Conservation (phyloP, 1,140 invertebrate species). For the Drosophila sulfurigaster region DNA sequence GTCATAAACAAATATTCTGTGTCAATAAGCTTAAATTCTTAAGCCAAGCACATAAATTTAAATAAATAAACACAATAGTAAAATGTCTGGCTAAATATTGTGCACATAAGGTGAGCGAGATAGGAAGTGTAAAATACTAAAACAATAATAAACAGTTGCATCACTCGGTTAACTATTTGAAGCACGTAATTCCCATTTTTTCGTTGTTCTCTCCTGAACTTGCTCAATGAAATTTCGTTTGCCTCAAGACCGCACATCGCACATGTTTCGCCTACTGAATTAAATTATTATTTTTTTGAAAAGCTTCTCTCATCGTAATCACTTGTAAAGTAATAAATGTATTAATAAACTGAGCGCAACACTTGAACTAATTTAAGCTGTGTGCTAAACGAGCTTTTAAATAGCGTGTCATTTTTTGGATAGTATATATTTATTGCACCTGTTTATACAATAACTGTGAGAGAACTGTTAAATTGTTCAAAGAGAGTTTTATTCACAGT, state of each 20-base stretch:
- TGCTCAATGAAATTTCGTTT: constrained; percentile 53
- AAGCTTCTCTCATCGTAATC: neutral
- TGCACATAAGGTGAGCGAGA: neutral
- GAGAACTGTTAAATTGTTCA: neutral
- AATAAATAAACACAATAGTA: constrained; percentile 14
- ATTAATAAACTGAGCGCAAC: constrained; percentile 11
- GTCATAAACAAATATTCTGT: constrained; percentile 38
- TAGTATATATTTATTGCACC: constrained; percentile 9
- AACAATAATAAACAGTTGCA: constrained; percentile 24
- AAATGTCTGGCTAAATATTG: constrained; percentile 8
- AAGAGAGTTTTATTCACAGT: neutral
- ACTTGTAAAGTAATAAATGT: neutral
- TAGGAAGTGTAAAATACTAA: constrained; percentile 13
- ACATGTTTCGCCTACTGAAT: constrained; percentile 58
- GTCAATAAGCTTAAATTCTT: constrained; percentile 10
- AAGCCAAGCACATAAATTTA: constrained; percentile 3
- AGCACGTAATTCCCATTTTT: constrained; percentile 55
- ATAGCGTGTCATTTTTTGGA: neutral
- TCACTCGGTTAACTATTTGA: constrained; percentile 41
- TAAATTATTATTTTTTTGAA: constrained; percentile 5
- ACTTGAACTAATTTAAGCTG: constrained; percentile 9
- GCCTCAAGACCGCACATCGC: constrained; percentile 54
- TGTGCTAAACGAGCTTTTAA: constrained; percentile 1
- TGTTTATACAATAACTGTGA: constrained; percentile 1
- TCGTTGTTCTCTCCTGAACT: constrained; percentile 40